These are phyloP conservation scores for Eupithecia subumbrata DNA, from an alignment of 2,888 invertebrate genomes.

Conservation along the genomic window DNA sequence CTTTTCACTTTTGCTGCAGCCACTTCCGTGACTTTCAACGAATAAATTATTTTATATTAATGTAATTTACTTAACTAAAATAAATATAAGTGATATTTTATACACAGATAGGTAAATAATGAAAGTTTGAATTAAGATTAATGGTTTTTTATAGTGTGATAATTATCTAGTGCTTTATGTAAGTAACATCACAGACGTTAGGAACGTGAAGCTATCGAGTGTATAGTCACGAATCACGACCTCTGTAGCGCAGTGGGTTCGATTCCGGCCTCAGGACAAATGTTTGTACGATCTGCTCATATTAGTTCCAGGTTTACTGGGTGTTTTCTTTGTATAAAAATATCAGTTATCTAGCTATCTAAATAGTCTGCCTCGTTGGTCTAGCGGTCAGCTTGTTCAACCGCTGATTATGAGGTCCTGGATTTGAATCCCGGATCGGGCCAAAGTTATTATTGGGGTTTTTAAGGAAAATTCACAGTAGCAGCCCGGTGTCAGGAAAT, in stretches of 20 bases:
- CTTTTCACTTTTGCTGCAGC: constrained; percentile 43
- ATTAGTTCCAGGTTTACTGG: too few relatives aligned
- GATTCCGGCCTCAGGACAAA: too few relatives aligned
- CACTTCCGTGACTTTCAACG: constrained; percentile 36
- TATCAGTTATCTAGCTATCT: too few relatives aligned
- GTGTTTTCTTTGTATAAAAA: too few relatives aligned
- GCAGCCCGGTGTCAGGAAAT: too few relatives aligned
- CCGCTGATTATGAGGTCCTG: too few relatives aligned
- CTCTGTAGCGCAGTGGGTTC: not conserved
- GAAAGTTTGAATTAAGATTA: constrained; percentile 16
- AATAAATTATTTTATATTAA: constrained; percentile 32
- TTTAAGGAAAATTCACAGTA: too few relatives aligned
- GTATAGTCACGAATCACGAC: not conserved
- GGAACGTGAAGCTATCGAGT: not conserved
- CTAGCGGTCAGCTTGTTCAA: too few relatives aligned
- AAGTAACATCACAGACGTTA: not conserved
- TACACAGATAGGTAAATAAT: not conserved
- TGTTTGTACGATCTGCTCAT: too few relatives aligned
- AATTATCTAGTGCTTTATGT: constrained; percentile 6
- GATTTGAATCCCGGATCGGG: too few relatives aligned
- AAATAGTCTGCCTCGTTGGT: too few relatives aligned
- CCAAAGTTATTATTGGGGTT: too few relatives aligned
- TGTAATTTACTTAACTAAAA: constrained; percentile 13
- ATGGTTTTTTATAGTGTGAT: constrained; percentile 4
- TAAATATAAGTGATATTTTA: constrained; percentile 1